These are phyloP conservation scores for Philopedon plagiatum DNA, from an alignment of 2,888 invertebrate species.

Conservation along the genomic window DNA sequence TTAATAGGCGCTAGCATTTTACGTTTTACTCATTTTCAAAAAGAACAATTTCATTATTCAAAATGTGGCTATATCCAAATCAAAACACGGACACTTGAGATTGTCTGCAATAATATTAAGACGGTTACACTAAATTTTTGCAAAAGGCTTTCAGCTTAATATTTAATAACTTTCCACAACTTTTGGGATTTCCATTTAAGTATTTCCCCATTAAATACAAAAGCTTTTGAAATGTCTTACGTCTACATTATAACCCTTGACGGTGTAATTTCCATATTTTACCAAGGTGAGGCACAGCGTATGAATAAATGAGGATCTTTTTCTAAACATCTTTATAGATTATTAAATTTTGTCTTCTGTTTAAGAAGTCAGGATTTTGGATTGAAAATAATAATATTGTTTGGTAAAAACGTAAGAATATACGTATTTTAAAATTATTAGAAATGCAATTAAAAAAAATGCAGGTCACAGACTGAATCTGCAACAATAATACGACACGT, in stretches of 20 bases:
- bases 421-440: no score
- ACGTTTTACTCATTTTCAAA: not conserved
- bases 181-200: not conserved
- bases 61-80: not conserved
- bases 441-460: no score
- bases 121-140: not conserved
- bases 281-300: not conserved
- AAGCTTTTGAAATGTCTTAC: constrained; percentile 19
- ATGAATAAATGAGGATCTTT: constrained; percentile 10
- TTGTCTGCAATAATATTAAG: not conserved
- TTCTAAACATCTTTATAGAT: not conserved
- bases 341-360: not conserved
- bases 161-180: constrained; percentile 1
- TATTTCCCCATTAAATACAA: constrained; percentile 2
- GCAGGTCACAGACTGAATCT: no score
- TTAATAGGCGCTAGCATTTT: no score
- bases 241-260: constrained; percentile 13
- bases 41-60: not conserved
- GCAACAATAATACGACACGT: no score
- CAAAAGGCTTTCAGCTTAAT: not conserved
- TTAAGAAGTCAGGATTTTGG: no score
- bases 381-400: no score
- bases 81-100: not conserved
- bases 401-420: no score
- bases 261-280: constrained; percentile 25